These are phyloP conservation scores for Helicoverpa armigera DNA, from an alignment of 1,140 invertebrate species.

Conservation along the genomic window DNA sequence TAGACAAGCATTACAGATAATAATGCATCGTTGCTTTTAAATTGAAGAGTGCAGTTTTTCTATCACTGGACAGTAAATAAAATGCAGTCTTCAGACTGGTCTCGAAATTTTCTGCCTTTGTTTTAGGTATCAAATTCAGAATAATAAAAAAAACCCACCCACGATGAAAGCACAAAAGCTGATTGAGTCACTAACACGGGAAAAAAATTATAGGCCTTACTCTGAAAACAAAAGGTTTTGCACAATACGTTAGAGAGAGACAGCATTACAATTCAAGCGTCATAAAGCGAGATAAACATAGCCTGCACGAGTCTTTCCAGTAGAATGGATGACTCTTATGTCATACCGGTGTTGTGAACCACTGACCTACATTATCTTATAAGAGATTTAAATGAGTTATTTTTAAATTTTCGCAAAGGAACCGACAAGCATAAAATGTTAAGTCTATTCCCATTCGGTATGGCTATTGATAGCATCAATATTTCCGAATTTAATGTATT, in stretches of 20 bases:
- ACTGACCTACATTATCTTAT: slow-evolving; percentile 44
- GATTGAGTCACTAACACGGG: slow-evolving; percentile 1
- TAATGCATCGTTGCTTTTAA: neutral
- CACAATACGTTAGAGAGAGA: slow-evolving; percentile 13
- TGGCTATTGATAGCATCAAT: too few relatives aligned
- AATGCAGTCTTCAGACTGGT: too few relatives aligned
- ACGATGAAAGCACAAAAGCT: neutral
- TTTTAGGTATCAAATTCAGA: too few relatives aligned
- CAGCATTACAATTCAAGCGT: neutral
- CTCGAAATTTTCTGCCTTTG: too few relatives aligned
- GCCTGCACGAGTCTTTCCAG: neutral
- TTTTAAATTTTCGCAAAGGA: neutral
- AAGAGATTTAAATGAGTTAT: slow-evolving; percentile 19
- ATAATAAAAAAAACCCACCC: neutral
- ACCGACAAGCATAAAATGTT: too few relatives aligned
- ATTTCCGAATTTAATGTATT: too few relatives aligned
- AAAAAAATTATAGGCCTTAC: neutral
- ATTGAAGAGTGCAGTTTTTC: too few relatives aligned
- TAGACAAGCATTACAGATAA: neutral
- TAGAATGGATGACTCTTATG: slow-evolving; percentile 25
- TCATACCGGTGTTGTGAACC: slow-evolving; percentile 44
- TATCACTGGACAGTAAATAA: too few relatives aligned
- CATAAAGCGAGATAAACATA: slow-evolving; percentile 8
- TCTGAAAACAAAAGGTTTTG: slow-evolving; percentile 21
- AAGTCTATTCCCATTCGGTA: too few relatives aligned